Evolutionary conservation across 2,888 invertebrate species (phyloP).

Genomic region (Patella pellucida): DNA sequence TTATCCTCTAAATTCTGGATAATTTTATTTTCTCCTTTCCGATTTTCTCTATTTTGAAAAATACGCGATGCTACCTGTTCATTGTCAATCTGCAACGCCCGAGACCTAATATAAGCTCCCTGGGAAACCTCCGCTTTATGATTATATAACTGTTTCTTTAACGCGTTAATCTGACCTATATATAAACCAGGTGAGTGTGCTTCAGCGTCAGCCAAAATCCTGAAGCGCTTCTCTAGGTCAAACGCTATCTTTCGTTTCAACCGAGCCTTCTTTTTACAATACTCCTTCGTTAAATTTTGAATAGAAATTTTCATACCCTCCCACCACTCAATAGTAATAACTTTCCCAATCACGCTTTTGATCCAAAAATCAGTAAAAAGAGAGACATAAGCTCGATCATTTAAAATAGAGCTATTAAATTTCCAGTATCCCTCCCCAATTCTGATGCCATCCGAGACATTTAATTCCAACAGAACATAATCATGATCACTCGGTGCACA

Average conservation of each 20-base stretch:
- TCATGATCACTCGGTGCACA: background rate
- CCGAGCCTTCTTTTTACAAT: background rate
- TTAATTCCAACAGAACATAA: background rate
- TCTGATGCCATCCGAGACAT: background rate
- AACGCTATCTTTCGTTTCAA: background rate
- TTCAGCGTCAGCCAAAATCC: conserved; percentile 1
- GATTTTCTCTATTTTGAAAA: too few species aligned
- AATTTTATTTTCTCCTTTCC: background rate
- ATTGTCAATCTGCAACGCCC: too few species aligned
- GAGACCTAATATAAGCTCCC: too few species aligned
- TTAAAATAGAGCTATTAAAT: background rate
- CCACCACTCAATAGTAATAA: background rate
- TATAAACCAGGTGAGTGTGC: background rate
- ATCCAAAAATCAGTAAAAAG: background rate
- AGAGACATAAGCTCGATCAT: background rate
- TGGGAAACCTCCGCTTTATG: too few species aligned
- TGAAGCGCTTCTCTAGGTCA: background rate
- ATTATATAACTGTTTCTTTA: background rate
- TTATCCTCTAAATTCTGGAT: background rate
- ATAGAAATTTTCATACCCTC: background rate
- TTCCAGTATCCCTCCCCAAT: conserved; percentile 3
- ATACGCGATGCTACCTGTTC: too few species aligned
- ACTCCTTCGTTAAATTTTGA: background rate
- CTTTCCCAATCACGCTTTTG: background rate
- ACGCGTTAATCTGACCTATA: too few species aligned